Percentiles rank a stretch among this genome's conserved stretches.
These are phyloP conservation scores for Megalopta genalis DNA, from an alignment of 1,140 invertebrate genomes.

Conservation along the genomic window DNA sequence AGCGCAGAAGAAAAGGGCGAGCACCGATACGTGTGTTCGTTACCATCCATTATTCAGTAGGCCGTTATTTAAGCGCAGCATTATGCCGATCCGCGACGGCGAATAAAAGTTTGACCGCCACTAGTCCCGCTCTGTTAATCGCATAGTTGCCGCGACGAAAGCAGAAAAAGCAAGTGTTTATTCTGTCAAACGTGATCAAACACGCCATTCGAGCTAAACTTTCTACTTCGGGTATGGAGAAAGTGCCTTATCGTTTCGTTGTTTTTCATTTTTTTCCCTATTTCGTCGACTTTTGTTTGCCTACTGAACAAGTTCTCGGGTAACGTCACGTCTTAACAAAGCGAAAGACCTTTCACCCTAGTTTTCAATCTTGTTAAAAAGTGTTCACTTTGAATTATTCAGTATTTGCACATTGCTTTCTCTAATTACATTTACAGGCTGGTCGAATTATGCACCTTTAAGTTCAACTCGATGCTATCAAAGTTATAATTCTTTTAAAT, in stretches of 20 bases:
- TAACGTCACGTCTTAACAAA: too few relatives aligned
- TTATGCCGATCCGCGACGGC: background rate
- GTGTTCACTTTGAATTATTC: too few relatives aligned
- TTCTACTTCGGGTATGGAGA: slow-evolving; percentile 49
- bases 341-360: too few relatives aligned
- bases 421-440: too few relatives aligned
- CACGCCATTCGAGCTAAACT: slow-evolving; percentile 33
- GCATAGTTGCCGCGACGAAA: background rate
- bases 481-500: too few relatives aligned
- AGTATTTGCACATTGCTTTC: too few relatives aligned
- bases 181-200: slow-evolving; percentile 38
- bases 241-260: slow-evolving; percentile 22
- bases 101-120: background rate
- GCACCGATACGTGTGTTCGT: background rate
- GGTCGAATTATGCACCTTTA: too few relatives aligned
- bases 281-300: background rate
- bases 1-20: background rate
- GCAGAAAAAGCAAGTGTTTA: slow-evolving; percentile 6
- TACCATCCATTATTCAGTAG: background rate
- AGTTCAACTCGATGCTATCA: too few relatives aligned
- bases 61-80: background rate
- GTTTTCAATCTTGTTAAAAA: too few relatives aligned
- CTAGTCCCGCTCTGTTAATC: slow-evolving; percentile 33
- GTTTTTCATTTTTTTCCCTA: background rate
- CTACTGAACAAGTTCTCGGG: background rate